Evolutionary conservation across 1,140 invertebrate species (phyloP), one percentile per base, ranked within the genome.

Genomic region (Drosophila baimaii): DNA sequence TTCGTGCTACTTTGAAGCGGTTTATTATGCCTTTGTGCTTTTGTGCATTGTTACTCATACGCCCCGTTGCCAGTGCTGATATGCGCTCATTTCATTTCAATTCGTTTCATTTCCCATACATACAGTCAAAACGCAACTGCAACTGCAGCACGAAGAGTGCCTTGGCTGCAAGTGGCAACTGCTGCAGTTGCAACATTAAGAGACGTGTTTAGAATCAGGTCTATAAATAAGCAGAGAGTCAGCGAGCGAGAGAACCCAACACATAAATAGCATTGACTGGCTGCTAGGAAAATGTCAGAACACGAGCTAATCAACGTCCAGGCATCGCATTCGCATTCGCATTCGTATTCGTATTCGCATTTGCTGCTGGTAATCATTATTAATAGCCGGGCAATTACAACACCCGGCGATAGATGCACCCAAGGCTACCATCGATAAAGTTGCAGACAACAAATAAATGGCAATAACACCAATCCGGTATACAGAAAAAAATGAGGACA

Each of bases 331-430:
- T 68, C 23, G 73, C 70, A 77, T 17, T 68, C 23, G 73, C 70
- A 77, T 17, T 63, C 29, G 72, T 47, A 77, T 56, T 64, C 35
- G 8, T 13, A 58, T 57, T 63, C 19, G 63, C 52, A 71, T 70
- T 79, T 52, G 62, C 51, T 61, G 79, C 63, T 68, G 76, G 71
- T 80, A 86, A 89, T 88, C 84, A 83, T 83, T 86, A 86, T 88
- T 86, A 86, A 86, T 86, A 86, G 83, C 65, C 72, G 47, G 63
- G 59, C 84, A 86, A 89, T 89, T 86, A 86, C 82, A 83, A 79
- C 71, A 83, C 65, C 76, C 72, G 61, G 56, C 63, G 49, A 58
- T 78, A 81, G 71, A 82, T 58, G 66, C 71, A 46, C 49, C 63
- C 71, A 82, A 82, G 81, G 77, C 70, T 35, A 65, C 35, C 37